Evolutionary conservation across 2,797 vertebrate species (phyloP).

Genomic region (Sciaenops ocellatus): DNA sequence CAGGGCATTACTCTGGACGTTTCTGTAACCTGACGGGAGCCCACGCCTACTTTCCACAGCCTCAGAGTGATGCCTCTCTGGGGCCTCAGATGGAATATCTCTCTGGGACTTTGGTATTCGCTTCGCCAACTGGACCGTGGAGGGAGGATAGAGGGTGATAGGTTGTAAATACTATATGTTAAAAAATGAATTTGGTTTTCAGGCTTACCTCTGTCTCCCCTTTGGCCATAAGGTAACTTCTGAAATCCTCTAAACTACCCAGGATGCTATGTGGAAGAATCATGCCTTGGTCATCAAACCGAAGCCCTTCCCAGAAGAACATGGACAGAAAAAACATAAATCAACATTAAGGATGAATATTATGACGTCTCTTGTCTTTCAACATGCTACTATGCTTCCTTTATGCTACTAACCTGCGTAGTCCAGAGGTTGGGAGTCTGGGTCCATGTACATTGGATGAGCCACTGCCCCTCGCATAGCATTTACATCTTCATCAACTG

Average conservation of each 20-base stretch:
- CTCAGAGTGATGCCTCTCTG: constrained; percentile 26
- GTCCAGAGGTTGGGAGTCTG: constrained; percentile 57
- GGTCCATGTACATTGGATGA: constrained; percentile 58
- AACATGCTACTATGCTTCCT: neutral
- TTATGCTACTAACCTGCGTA: constrained; percentile 79
- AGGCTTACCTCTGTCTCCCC: constrained; percentile 85
- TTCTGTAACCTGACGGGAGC: constrained; percentile 46
- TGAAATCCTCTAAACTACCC: constrained; percentile 90
- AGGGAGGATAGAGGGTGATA: neutral
- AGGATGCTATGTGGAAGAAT: constrained; percentile 92
- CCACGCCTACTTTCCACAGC: neutral
- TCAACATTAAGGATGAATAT: neutral
- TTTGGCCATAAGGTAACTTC: constrained; percentile 84
- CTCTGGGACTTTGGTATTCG: constrained; percentile 66
- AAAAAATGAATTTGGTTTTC: neutral
- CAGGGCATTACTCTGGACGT: constrained; percentile 85
- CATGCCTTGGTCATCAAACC: constrained; percentile 78
- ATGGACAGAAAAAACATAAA: neutral
- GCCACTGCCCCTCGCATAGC: constrained; percentile 63
- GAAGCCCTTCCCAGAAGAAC: constrained; percentile 52
- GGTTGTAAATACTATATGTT: neutral
- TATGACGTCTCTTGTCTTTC: neutral
- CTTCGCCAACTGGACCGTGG: constrained; percentile 81
- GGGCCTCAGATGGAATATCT: constrained; percentile 31
- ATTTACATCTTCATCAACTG: constrained; percentile 61